Conservation (phyloP, 1,140 invertebrate genomes). For the Danaus melanippus region DNA sequence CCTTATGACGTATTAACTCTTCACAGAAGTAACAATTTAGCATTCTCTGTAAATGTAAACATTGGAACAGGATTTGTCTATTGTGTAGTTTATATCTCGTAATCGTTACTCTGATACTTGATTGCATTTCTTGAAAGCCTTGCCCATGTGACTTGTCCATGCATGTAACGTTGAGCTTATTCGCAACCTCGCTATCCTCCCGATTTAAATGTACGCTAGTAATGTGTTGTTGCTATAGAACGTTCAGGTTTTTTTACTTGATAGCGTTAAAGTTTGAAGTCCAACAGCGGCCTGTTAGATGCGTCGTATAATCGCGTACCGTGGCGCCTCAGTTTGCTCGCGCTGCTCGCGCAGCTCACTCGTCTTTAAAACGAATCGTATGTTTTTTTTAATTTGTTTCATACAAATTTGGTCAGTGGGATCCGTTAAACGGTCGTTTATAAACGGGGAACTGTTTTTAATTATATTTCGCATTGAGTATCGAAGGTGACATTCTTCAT, state of each 20-base stretch:
- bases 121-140: constrained; percentile 54
- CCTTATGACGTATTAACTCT: no score
- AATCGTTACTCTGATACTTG: constrained; percentile 42
- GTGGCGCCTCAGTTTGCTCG: constrained; percentile 63
- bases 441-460: constrained; percentile 36
- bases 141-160: constrained; percentile 54
- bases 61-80: constrained; percentile 20
- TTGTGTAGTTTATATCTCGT: constrained; percentile 33
- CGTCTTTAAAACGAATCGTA: constrained; percentile 37
- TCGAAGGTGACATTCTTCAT: constrained; percentile 53
- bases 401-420: constrained; percentile 62
- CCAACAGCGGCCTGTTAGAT: constrained; percentile 48
- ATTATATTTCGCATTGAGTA: constrained; percentile 57
- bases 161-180: constrained; percentile 54
- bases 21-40: no score
- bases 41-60: no score
- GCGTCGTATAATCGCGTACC: constrained; percentile 54
- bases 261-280: constrained; percentile 65
- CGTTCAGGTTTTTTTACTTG: constrained; percentile 35
- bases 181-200: constrained; percentile 51
- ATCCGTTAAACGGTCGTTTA: constrained; percentile 60
- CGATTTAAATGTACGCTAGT: constrained; percentile 26
- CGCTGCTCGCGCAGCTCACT: constrained; percentile 64
- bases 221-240: constrained; percentile 3
- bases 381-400: constrained; percentile 30